Evolutionary conservation across 2,888 invertebrate species (phyloP), one percentile per base, ranked within the genome.

Genomic region (Tetanocera ferruginea): DNA sequence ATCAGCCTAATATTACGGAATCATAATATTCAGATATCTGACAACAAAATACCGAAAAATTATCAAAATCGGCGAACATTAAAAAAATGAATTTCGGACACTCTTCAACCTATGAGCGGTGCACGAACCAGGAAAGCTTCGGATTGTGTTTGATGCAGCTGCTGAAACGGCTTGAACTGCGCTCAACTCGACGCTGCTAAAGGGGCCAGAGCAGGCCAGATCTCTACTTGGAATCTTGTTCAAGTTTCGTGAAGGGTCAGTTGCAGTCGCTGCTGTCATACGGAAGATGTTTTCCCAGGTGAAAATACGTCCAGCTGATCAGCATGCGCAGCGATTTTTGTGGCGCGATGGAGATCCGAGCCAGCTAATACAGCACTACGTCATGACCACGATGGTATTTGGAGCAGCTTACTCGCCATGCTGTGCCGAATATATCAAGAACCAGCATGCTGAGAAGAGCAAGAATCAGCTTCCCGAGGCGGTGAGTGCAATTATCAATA

Each of bases 281-380:
- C 57, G 55, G 66, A 81, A 83, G 77, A 85, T 81, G 86, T 37
- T 84, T n/a, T n/a, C n/a, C n/a, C n/a, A n/a, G n/a, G n/a, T n/a
- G n/a, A n/a, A n/a, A n/a, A n/a, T n/a, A n/a, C n/a, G n/a, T n/a
- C n/a, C n/a, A n/a, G n/a, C n/a, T n/a, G n/a, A n/a, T n/a, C n/a
- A n/a, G n/a, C n/a, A 52, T 72, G 49, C 62, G 2, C 78, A 73
- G 62, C n/a, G 79, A n/a, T 79, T 79, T 77, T 19, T 78, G 5
- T 87, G 84, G 84, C 60, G 84, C 71, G 37, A 78, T 82, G 60
- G 60, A 23, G 25, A 8, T 25, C n/a, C 19, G 9, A 25, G 9
- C 9, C 11, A 60, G 23, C 60, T 82, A 1, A 73, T 77, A 25
- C 76, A n/a, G n/a, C n/a, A n/a, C n/a, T n/a, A n/a, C n/a, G n/a